Base-by-base conservation (phyloP, 2,888 invertebrate genomes). In the Byasa hedistus region DNA sequence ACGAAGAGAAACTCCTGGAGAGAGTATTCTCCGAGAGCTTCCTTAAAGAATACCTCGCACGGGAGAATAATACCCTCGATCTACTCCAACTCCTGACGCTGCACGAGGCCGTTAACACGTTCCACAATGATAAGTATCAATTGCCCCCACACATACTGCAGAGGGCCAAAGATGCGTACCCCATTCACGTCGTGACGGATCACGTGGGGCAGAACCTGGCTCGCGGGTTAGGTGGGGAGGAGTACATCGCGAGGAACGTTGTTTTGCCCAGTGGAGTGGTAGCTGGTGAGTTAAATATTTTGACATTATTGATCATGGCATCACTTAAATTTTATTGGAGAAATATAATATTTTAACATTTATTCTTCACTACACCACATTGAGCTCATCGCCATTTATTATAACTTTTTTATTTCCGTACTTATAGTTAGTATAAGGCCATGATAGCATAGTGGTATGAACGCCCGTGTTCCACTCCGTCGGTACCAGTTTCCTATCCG, bases 191-290 rank as follows among this genome's bases (percentile, higher is more conserved):
- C 1, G 58, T 81, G 44, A 84, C 89, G 1, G 91, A 83, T 68
- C 84, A 90, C 24, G 70, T 95, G 36, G 83, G 90, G 73, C 76
- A 79, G 10, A 81, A 89, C 12, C 75, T 95, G 63, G 87, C 92
- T 65, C 75, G 79, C 58, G 94, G 92, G 2, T 75, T 95, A 19
- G 95, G 95, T 0, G 93, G 94, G 3, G 73, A 84, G 3, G 85
- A 92, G 24, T 94, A 92, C 74, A 85, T 95, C 0, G 83, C 87
- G 36, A 92, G 84, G 64, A 89, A 93, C 68, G 80, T 95, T 0
- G 79, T 80, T 71, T 90, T 94, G 60, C 92, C 93, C 59, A 85
- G 86, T 27, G 56, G 55, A 15, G 21, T 57, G 5, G 36, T 63
- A 1, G 48, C 48, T 51, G 60, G 60, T 51, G 7, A 51, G 57